Evolutionary conservation across 2,888 invertebrate genomes (phyloP), one percentile per base, ranked within the genome.

Genomic region (Macrosiphum euphorbiae): DNA sequence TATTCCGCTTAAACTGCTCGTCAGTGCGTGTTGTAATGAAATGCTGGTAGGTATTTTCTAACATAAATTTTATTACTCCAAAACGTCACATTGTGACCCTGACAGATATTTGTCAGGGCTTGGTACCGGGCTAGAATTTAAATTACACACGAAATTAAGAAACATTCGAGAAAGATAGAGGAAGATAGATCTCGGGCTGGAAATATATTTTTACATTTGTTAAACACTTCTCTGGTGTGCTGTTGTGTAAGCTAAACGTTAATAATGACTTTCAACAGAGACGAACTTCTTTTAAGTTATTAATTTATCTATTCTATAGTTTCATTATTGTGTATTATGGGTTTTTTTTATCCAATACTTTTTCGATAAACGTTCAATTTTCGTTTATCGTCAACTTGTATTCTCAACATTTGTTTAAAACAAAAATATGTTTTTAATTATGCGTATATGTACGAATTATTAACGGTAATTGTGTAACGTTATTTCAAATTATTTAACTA

Each of bases 131-230:
- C 5, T 13, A 58, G 13, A 88, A 88, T 88, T 88, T 55, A 88
- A 88, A 88, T 88, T 88, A 41, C 41, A 58, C 26, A 88, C n/a
- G 26, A 41, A 88, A 88, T 88, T 55, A 55, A 88, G 41, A 88
- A 88, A 35, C 35, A 35, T 88, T 52, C 35, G 28, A 47, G 28
- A 47, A 28, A 41, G 35, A 55, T 41, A 55, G 35, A 55, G 2
- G 20, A 28, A 41, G 55, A 55, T 41, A 88, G 35, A 55, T 41
- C 4, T 55, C 26, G 88, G 35, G 35, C 26, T 26, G 11, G 88
- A 88, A 55, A 41, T 52, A 52, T 52, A 52, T 88, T n/a, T 52
- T 88, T 52, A 20, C 35, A 35, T 78, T 78, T 78, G 20, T 8
- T 35, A 8, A 78, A 78, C 2, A 35, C 78, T 8, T 35, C 78